These are phyloP conservation scores for Hirtodrosophila trivittata DNA, from an alignment of 2,888 invertebrate species.

Conservation along the genomic window DNA sequence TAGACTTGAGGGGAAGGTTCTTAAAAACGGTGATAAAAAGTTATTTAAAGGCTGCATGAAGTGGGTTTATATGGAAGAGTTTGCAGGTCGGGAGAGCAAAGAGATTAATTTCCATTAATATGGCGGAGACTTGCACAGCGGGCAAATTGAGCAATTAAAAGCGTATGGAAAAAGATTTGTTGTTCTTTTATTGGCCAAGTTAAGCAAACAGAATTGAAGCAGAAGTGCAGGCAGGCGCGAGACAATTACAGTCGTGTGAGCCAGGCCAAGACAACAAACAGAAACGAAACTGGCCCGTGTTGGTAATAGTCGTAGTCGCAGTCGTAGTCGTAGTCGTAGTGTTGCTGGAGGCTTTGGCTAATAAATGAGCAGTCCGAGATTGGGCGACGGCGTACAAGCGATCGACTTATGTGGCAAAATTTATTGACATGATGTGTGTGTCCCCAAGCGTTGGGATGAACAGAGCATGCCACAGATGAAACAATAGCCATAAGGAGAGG, in stretches of 20 bases:
- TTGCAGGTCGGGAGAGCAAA: too few species aligned
- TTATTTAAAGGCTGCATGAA: too few species aligned
- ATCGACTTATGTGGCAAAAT: conserved; percentile 66
- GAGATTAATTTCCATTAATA: too few species aligned
- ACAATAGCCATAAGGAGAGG: conserved; percentile 47
- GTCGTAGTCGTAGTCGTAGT: neutral
- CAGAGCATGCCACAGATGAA: conserved; percentile 60
- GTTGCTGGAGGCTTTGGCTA: conserved; percentile 41
- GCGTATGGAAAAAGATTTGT: neutral
- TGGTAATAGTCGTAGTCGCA: too few species aligned
- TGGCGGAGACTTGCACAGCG: too few species aligned
- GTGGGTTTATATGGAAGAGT: too few species aligned
- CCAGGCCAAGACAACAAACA: conserved; percentile 15
- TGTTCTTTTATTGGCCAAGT: conserved; percentile 8
- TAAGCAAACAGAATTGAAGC: conserved; percentile 18
- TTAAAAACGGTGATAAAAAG: too few species aligned
- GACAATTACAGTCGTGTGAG: conserved; percentile 14
- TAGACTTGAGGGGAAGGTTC: too few species aligned
- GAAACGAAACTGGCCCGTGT: conserved; percentile 5
- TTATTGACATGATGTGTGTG: conserved; percentile 64
- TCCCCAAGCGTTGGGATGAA: conserved; percentile 49
- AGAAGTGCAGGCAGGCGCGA: conserved; percentile 4
- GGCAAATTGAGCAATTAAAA: conserved; percentile 2
- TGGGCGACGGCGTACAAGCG: conserved; percentile 54
- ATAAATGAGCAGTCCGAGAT: conserved; percentile 53